Evolutionary conservation across 1,140 invertebrate species (phyloP).

Genomic region (Anastrepha obliqua): DNA sequence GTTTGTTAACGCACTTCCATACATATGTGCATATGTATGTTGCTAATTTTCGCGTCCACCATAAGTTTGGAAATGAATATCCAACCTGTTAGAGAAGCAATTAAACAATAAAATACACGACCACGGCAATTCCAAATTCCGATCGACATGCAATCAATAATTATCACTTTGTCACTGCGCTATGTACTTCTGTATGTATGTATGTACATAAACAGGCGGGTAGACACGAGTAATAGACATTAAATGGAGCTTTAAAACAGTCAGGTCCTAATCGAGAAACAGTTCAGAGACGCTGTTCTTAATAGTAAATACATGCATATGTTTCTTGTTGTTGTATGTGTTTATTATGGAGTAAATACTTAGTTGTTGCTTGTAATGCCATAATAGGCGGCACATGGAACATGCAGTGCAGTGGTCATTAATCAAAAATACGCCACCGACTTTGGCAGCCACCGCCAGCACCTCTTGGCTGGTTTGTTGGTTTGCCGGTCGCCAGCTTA

Average conservation of each 20-base stretch:
- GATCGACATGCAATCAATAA: background rate
- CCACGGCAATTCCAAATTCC: background rate
- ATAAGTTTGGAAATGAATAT: background rate
- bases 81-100: background rate
- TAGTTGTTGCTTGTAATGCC: slow-evolving; percentile 37
- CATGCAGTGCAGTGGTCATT: slow-evolving; percentile 15
- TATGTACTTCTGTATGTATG: background rate
- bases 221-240: background rate
- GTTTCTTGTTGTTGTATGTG: background rate
- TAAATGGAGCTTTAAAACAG: background rate
- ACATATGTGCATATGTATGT: background rate
- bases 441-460: background rate
- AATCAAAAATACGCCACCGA: slow-evolving; percentile 46
- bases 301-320: background rate
- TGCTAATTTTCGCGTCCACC: no score
- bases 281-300: slow-evolving; percentile 9
- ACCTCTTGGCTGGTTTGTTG: background rate
- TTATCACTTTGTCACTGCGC: background rate
- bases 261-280: background rate
- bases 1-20: background rate
- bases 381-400: slow-evolving; percentile 20
- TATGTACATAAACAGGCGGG: background rate
- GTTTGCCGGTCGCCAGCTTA: background rate
- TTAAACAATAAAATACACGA: slow-evolving; percentile 14
- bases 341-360: slow-evolving; percentile 12